These are phyloP conservation scores for Hippocampus barbouri DNA, from an alignment of 2,113 vertebrate species.

Conservation along the genomic window DNA sequence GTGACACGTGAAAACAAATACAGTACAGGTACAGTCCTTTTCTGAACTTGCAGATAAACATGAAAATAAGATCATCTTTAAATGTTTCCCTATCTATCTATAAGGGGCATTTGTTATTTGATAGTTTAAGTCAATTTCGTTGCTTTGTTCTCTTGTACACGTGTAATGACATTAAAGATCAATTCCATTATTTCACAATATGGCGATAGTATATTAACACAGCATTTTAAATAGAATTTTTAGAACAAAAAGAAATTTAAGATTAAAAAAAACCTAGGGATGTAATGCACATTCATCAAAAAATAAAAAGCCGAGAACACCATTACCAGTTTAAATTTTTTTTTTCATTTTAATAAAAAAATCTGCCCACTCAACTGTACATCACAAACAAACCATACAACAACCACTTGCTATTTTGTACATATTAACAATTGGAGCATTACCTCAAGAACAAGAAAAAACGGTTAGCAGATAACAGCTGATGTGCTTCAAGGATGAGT, in stretches of 20 bases:
- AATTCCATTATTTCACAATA: too few relatives aligned
- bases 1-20: slow-evolving; percentile 61
- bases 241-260: too few relatives aligned
- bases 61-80: background rate
- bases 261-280: too few relatives aligned
- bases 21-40: background rate
- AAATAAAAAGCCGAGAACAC: background rate
- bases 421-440: slow-evolving; percentile 53
- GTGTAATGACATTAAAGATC: background rate
- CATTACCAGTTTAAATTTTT: background rate
- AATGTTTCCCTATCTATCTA: background rate
- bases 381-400: slow-evolving; percentile 36
- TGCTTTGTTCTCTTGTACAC: too few relatives aligned
- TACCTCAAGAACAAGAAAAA: slow-evolving; percentile 3
- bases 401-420: slow-evolving; percentile 49
- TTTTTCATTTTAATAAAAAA: slow-evolving; percentile 44
- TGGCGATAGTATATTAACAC: too few relatives aligned
- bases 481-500: background rate
- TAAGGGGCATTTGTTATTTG: too few relatives aligned
- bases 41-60: background rate
- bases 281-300: too few relatives aligned
- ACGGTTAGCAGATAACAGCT: background rate
- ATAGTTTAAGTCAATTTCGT: too few relatives aligned
- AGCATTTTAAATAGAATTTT: too few relatives aligned
- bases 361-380: slow-evolving; percentile 13